A percentile compares a stretch with the other conserved stretches of the same genome.
phyloP scores from a whole-genome alignment of 2,113 vertebrate species.

The Gorsachius goisagi region DNA sequence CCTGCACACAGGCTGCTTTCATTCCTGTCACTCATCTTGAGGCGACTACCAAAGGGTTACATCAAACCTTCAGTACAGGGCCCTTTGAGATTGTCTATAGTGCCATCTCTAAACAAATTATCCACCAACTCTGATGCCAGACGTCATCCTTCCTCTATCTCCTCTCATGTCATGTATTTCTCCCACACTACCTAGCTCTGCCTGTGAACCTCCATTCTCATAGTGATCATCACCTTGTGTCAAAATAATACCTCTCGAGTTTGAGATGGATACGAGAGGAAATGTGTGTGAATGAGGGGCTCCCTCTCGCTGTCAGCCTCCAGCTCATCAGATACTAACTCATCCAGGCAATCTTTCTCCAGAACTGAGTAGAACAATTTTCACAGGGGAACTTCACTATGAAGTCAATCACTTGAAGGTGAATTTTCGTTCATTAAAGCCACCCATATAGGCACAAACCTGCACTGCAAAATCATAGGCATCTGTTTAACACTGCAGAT shows the following conservation, averaged over 20 bases:
- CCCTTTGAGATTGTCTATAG: neutral
- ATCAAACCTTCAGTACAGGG: neutral
- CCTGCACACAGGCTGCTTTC: neutral
- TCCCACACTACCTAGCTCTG: neutral
- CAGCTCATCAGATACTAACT: neutral
- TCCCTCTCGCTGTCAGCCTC: neutral
- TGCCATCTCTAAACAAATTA: neutral
- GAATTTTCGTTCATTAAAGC: neutral
- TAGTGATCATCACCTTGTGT: neutral
- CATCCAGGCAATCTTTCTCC: neutral
- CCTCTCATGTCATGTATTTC: neutral
- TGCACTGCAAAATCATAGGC: neutral
- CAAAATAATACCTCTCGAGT: neutral
- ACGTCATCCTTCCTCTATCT: accelerated
- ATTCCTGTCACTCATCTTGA: neutral
- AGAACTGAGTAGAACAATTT: neutral
- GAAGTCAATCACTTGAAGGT: neutral
- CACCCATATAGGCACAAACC: neutral
- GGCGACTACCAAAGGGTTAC: neutral
- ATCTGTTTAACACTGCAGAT: neutral
- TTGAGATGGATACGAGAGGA: neutral
- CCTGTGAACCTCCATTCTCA: neutral
- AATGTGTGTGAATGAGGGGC: neutral
- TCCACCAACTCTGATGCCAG: neutral
- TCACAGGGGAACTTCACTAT: neutral